A percentile compares a stretch with the other conserved stretches of the same genome.
phyloP scores from a whole-genome alignment of 2,797 vertebrate genomes.

The Enteromius mattozi region DNA sequence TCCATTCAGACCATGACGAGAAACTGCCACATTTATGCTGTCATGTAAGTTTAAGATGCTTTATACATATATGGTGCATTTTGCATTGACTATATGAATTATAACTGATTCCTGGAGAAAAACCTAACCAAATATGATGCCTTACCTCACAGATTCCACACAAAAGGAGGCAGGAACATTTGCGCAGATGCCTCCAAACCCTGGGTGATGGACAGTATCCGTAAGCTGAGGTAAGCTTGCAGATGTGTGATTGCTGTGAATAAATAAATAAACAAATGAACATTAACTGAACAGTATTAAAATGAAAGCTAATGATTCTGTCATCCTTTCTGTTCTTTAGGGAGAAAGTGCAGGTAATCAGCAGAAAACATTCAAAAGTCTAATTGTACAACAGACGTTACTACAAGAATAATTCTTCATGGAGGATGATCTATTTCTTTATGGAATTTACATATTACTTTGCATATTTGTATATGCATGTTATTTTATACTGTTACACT shows the following conservation, averaged over 20 bases:
- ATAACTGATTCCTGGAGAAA: neutral
- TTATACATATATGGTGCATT: neutral
- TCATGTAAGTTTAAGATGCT: constrained; percentile 48
- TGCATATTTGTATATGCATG: constrained; percentile 56
- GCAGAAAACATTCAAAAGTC: neutral
- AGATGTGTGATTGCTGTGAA: neutral
- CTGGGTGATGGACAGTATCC: constrained; percentile 71
- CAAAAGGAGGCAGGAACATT: constrained; percentile 43
- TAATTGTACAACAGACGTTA: neutral
- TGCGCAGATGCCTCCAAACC: constrained; percentile 66
- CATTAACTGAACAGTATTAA: neutral
- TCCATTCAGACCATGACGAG: constrained; percentile 49
- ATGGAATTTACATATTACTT: constrained; percentile 38
- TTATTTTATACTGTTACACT: neutral
- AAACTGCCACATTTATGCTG: constrained; percentile 53
- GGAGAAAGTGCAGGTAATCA: constrained; percentile 60
- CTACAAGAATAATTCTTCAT: neutral
- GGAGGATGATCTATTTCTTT: neutral
- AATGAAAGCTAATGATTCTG: neutral
- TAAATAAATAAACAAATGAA: neutral
- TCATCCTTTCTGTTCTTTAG: constrained; percentile 59
- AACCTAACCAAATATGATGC: neutral
- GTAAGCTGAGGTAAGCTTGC: constrained; percentile 65
- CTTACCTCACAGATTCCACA: constrained; percentile 70
- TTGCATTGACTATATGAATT: neutral